Evolutionary conservation across 1,140 invertebrate species (phyloP).

Genomic region (Dendroctonus ponderosae): DNA sequence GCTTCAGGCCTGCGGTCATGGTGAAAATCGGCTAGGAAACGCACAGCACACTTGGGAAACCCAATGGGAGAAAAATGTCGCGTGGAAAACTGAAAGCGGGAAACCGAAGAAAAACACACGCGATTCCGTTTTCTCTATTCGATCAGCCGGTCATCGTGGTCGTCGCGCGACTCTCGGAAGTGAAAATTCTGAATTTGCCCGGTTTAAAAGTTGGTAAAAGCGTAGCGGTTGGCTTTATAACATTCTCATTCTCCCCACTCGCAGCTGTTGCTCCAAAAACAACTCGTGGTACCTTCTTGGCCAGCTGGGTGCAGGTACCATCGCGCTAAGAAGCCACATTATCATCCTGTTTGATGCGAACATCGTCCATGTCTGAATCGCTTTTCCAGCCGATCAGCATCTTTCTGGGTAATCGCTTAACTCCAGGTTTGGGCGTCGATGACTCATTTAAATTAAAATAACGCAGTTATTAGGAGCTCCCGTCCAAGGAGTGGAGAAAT

Average conservation of each 20-base stretch:
- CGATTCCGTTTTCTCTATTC: neutral
- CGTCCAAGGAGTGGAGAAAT: too few relatives aligned
- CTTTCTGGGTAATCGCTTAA: too few relatives aligned
- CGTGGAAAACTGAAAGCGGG: slow-evolving; percentile 1
- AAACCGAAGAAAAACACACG: slow-evolving; percentile 22
- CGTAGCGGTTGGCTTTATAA: slow-evolving; percentile 26
- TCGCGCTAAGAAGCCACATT: too few relatives aligned
- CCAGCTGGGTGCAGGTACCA: too few relatives aligned
- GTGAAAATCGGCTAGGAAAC: slow-evolving; percentile 10
- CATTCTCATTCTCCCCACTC: slow-evolving; percentile 6
- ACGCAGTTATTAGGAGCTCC: too few relatives aligned
- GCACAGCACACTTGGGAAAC: slow-evolving; percentile 9
- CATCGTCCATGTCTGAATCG: too few relatives aligned
- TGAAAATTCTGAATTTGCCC: slow-evolving; percentile 26
- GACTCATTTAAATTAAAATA: too few relatives aligned
- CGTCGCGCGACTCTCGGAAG: slow-evolving; percentile 19
- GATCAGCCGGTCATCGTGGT: slow-evolving; percentile 25
- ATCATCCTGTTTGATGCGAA: too few relatives aligned
- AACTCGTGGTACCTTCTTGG: neutral
- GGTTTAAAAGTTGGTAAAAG: slow-evolving; percentile 24
- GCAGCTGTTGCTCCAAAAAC: neutral
- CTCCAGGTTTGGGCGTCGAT: too few relatives aligned
- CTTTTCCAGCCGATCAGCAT: too few relatives aligned
- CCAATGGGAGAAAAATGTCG: slow-evolving; percentile 4
- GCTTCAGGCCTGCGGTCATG: slow-evolving; percentile 44